Percentiles rank a stretch among this genome's conserved stretches.
phyloP scores from a whole-genome alignment of 2,113 vertebrate species.

The Rhabdomys dilectus region DNA sequence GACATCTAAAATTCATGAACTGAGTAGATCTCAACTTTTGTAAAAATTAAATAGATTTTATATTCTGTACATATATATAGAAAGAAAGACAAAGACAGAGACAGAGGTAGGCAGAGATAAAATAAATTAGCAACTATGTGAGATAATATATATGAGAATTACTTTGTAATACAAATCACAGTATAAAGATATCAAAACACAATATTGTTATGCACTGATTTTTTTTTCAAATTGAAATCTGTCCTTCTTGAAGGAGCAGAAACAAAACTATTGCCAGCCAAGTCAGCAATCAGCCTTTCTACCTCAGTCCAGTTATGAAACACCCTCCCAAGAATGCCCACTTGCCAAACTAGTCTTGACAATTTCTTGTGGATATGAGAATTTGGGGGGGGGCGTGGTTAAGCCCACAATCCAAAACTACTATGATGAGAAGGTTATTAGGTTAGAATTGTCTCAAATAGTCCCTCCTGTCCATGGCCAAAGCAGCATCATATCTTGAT shows the following conservation, averaged over 20 bases:
- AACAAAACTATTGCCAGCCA: not conserved
- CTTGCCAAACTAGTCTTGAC: not conserved
- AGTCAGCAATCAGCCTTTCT: not conserved
- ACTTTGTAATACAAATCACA: not conserved
- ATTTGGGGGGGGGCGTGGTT: not conserved
- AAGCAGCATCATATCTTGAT: not conserved
- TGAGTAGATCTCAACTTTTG: not conserved
- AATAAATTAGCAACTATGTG: not conserved
- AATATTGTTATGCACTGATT: not conserved
- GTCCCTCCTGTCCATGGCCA: accelerated
- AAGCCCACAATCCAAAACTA: not conserved
- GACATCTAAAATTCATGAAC: not conserved
- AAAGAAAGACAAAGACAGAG: too few species aligned
- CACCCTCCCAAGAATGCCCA: not conserved
- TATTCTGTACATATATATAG: not conserved
- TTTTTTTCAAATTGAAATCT: not conserved
- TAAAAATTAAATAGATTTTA: not conserved
- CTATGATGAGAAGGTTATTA: not conserved
- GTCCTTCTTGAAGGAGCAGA: too few species aligned
- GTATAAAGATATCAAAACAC: not conserved
- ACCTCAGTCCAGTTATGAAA: not conserved
- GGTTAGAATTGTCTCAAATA: not conserved
- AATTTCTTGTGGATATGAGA: too few species aligned
- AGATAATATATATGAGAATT: not conserved
- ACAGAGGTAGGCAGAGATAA: not conserved